Conservation (phyloP, 2,888 invertebrate genomes). For the Geotrupes spiniger region DNA sequence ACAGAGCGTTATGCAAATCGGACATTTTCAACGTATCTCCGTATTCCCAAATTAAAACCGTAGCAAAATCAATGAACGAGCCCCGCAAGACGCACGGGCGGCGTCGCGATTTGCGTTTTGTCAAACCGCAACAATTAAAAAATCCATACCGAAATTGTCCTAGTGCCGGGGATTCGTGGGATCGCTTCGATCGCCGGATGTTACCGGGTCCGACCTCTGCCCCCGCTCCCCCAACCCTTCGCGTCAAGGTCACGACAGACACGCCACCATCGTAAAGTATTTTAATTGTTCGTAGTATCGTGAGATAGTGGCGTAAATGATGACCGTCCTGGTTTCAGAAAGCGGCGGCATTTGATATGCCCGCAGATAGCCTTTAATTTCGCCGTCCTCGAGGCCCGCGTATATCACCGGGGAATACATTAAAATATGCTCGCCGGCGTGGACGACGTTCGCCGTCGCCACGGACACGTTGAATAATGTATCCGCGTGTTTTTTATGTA, state of each 20-base stretch:
- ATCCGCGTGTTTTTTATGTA: no score
- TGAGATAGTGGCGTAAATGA: slow-evolving; percentile 41
- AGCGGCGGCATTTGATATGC: slow-evolving; percentile 17
- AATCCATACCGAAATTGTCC: no score
- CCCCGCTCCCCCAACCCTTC: not conserved
- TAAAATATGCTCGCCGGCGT: not conserved
- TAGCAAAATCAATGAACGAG: no score
- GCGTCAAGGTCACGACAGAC: slow-evolving; percentile 23
- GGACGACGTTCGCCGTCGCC: slow-evolving; percentile 1
- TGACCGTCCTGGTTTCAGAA: slow-evolving; percentile 24
- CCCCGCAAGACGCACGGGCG: no score
- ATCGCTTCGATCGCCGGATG: no score
- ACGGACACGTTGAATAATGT: not conserved
- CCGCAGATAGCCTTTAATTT: slow-evolving; percentile 15
- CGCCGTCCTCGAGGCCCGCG: slow-evolving; percentile 3
- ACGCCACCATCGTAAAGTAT: slow-evolving; percentile 43
- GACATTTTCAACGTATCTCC: no score
- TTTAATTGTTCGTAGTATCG: slow-evolving; percentile 39
- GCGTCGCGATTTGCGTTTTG: no score
- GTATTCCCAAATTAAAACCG: no score
- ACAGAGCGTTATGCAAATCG: no score
- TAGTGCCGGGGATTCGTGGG: no score
- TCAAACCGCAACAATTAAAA: no score
- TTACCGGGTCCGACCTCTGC: no score
- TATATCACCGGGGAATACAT: slow-evolving; percentile 3